phyloP scores from a whole-genome alignment of 2,888 invertebrate species.

The Phengaris arion region DNA sequence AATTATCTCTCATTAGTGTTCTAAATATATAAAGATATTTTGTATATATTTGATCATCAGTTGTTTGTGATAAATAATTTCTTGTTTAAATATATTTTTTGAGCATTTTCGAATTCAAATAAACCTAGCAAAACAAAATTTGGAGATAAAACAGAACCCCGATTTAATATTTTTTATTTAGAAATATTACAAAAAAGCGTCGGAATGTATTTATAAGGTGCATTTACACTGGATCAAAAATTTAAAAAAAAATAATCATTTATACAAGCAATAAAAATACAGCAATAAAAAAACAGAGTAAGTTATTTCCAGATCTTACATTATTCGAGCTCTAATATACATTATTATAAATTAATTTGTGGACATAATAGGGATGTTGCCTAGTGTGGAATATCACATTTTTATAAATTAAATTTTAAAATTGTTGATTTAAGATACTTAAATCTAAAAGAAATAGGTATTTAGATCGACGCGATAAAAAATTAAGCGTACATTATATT shows the following conservation, averaged over 20 bases:
- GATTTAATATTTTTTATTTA: constrained; percentile 17
- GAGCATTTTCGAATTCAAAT: not conserved
- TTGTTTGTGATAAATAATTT: not conserved
- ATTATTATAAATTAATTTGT: constrained; percentile 9
- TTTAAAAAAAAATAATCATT: no score
- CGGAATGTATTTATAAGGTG: constrained; percentile 28
- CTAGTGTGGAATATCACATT: no score
- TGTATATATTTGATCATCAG: not conserved
- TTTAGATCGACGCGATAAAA: no score
- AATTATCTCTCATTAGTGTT: not conserved
- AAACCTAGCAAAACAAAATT: not conserved
- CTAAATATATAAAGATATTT: not conserved
- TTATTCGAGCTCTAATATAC: constrained; percentile 24
- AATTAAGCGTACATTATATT: no score
- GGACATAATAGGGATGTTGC: not conserved
- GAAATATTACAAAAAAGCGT: constrained; percentile 19
- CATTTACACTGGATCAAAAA: constrained; percentile 5
- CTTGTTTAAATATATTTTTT: not conserved
- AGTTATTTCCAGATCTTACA: constrained; percentile 20
- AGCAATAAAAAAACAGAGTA: not conserved
- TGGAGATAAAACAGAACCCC: constrained; percentile 23
- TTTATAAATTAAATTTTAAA: no score
- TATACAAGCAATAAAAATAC: no score
- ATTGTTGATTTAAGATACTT: no score
- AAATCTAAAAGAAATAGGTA: no score